Evolutionary conservation across 2,888 invertebrate genomes (phyloP), one percentile per base, ranked within the genome.

Genomic region (Leucania comma): DNA sequence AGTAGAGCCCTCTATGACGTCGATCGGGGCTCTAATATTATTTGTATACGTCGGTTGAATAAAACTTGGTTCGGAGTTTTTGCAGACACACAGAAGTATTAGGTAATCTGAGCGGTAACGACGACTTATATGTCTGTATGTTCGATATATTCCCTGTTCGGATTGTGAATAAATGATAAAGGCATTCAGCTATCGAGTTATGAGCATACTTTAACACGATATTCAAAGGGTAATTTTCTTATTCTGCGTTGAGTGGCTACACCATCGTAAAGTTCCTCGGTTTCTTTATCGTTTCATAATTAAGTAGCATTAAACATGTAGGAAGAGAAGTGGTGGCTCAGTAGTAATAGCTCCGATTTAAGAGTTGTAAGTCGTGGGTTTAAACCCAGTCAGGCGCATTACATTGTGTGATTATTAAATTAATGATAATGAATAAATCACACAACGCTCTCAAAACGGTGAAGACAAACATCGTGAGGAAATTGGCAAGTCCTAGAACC

Each of bases 11-110:
- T 68, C 81, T 75, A 60, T 62, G 56, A 64, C 69, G 66, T 69
- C 57, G 67, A 68, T 61, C 54, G 35, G 60, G 66, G 62, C 54
- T 81, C 79, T 73, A 67, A 71, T 68, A 83, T 83, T 71, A 75
- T 78, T 78, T 82, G 73, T 73, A 57, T 54, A 72, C 29, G 64
- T 70, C 42, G 70, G 67, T 59, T 59, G 81, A 81, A 75, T 72
- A 72, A 68, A 29, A 60, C 70, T 68, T 63, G 64, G 72, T 59
- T 63, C 24, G 60, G n/a, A 61, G 22, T 73, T 76, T 80, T 61
- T 26, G 63, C n/a, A 22, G 50, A 54, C 63, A 14, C 2, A 56
- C 22, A n/a, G 22, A 48, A 68, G 35, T 74, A 48, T 57, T 53
- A 59, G 60, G 51, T 57, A 67, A 69, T 63, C 57, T 71, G 50